Base-by-base conservation (phyloP, 2,113 vertebrate genomes). In the Pterocles burchelli region DNA sequence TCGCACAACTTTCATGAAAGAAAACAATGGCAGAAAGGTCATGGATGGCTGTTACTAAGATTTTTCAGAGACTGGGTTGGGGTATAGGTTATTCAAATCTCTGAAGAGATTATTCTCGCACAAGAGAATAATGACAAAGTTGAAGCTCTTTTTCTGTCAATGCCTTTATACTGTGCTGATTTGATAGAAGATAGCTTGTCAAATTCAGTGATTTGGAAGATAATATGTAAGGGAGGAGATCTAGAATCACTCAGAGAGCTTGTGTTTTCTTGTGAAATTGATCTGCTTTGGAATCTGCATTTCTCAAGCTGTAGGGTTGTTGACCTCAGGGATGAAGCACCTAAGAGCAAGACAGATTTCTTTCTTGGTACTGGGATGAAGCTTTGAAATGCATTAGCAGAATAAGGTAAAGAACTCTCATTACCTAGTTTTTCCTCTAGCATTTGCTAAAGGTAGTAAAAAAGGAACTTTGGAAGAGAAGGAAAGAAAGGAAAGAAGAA, bases 161-260 rank as follows among this genome's bases (percentile, higher is more conserved):
- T 78, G 9, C 33, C 29, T 87, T 85, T 89, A 46, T 58, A 7
- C 9, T 79, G 29, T 75, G 49, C 41, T 73, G n/a, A 46, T 82
- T 59, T 77, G 54, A 45, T 46, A 36, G 54, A 88, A 49, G 34
- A n/a, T 85, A 45, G 15, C 36, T 74, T 85, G 90, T 91, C 59
- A 92, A 67, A 88, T 63, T 36, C 71, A 63, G 33, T 91, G 75
- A 26, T 85, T 91, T 75, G 67, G 74, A 96, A 76, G 84, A 66
- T 85, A 80, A 59, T 28, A 58, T 11, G 24, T 74, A 77, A 71
- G 51, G 36, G 17, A 90, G 29, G 51, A 55, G 58, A 74, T 67
- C 68, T 54, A 33, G 55, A 74, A 68, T 58, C 0, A 0, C 34
- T 81, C 26, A 16, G 68, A 57, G 75, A 89, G 52, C 55, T 88